These are phyloP conservation scores for Dascillus cervinus DNA, from an alignment of 2,888 invertebrate genomes.

Conservation along the genomic window DNA sequence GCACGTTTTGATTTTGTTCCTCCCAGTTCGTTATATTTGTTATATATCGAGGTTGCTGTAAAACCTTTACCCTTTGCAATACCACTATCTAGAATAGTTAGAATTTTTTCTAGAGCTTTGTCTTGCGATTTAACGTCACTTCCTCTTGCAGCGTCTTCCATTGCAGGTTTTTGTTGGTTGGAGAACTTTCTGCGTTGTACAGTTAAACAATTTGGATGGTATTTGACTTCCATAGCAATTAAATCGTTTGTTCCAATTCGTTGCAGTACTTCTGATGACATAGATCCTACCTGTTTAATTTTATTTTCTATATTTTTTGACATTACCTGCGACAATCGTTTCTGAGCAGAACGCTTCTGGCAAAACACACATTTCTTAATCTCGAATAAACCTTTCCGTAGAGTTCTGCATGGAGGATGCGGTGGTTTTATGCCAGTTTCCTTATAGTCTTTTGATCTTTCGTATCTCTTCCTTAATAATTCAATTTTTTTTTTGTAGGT, in stretches of 20 bases:
- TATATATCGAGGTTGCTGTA: neutral
- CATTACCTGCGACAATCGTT: neutral
- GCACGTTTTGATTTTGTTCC: neutral
- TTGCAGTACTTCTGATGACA: neutral
- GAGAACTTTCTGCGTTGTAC: no score
- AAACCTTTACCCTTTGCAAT: conserved; percentile 1
- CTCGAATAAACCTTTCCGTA: conserved; percentile 7
- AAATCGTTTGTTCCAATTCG: conserved; percentile 5
- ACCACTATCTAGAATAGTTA: neutral
- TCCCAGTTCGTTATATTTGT: neutral
- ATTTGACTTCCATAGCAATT: conserved; percentile 3
- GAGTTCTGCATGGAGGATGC: conserved; percentile 11
- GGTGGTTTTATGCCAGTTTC: conserved; percentile 1
- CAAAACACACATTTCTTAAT: conserved; percentile 6
- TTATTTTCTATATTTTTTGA: conserved; percentile 1
- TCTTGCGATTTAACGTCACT: no score
- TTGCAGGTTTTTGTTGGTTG: no score
- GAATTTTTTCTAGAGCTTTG: neutral
- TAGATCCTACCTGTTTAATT: conserved; percentile 1
- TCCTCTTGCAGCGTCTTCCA: no score
- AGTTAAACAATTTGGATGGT: conserved; percentile 2
- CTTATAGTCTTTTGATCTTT: no score
- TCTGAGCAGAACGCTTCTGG: conserved; percentile 1
- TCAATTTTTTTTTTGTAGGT: no score
- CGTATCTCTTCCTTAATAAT: no score